Evolutionary conservation across 1,140 invertebrate species (phyloP).

Genomic region (Liolophura sinensis): DNA sequence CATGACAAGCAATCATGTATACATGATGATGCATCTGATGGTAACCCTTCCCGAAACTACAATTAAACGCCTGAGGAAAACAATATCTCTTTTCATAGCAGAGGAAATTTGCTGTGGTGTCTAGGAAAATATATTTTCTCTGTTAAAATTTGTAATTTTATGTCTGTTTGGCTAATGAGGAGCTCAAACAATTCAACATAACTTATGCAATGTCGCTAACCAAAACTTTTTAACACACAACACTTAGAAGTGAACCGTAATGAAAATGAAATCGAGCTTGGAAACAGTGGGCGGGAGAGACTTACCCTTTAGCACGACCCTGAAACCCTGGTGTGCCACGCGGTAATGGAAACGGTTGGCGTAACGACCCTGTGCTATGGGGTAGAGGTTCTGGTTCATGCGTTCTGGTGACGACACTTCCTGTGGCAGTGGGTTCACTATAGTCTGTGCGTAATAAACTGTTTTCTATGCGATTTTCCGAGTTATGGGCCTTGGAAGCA

Average conservation of each 20-base stretch:
- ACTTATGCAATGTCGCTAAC: not conserved
- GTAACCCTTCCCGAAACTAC: too few relatives aligned
- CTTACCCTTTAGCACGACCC: constrained; percentile 36
- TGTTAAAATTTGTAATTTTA: too few relatives aligned
- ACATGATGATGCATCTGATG: too few relatives aligned
- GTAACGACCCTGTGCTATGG: constrained; percentile 5
- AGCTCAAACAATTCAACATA: not conserved
- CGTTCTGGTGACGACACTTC: constrained; percentile 40
- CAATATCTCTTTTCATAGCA: too few relatives aligned
- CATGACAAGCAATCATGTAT: too few relatives aligned
- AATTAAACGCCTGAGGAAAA: too few relatives aligned
- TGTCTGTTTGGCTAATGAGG: not conserved
- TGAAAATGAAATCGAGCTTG: not conserved
- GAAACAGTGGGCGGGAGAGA: not conserved
- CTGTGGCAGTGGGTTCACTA: constrained; percentile 73
- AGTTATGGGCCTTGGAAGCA: constrained; percentile 87
- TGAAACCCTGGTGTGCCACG: constrained; percentile 4
- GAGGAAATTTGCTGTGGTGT: too few relatives aligned
- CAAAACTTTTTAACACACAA: not conserved
- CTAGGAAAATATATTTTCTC: too few relatives aligned
- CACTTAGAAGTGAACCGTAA: not conserved
- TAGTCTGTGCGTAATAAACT: constrained; percentile 86
- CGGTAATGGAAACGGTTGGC: constrained; percentile 2
- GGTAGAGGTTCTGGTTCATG: constrained; percentile 26
- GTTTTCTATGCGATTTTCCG: constrained; percentile 84